These are phyloP conservation scores for Sogatella furcifera DNA, from an alignment of 1,140 invertebrate species.

Conservation along the genomic window DNA sequence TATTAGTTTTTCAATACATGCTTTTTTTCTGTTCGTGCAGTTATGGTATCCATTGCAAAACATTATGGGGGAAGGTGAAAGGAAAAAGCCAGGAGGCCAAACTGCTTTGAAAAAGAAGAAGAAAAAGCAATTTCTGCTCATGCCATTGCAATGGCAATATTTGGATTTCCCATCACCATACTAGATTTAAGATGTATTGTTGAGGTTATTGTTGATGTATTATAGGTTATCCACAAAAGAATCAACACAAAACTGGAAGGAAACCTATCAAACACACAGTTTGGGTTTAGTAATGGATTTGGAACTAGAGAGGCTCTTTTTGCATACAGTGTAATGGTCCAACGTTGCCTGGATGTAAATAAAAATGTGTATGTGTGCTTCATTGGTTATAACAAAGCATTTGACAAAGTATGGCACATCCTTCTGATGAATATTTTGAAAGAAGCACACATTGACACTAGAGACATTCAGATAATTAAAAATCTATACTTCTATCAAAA, in stretches of 20 bases:
- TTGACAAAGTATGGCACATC: not conserved
- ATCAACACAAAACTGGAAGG: too few species aligned
- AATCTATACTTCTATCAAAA: slow-evolving; percentile 10
- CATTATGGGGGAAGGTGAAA: too few species aligned
- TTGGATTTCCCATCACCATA: not conserved
- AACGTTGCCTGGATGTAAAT: not conserved
- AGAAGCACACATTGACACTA: not conserved
- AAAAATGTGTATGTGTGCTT: not conserved
- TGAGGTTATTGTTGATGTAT: slow-evolving; percentile 21
- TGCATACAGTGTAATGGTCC: not conserved
- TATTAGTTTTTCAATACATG: too few species aligned
- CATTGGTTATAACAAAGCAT: not conserved
- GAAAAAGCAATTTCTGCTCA: not conserved
- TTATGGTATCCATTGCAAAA: not conserved
- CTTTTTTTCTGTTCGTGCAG: too few species aligned
- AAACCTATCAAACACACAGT: too few species aligned
- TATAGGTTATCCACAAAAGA: too few species aligned
- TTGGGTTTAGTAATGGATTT: too few species aligned
- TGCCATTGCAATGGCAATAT: not conserved
- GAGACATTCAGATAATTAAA: not conserved
- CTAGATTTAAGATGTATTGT: not conserved
- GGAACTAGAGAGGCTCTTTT: too few species aligned
- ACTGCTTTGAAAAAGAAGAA: not conserved
- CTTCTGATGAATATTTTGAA: not conserved
- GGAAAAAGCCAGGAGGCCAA: too few species aligned